Conservation (phyloP, 2,888 invertebrate genomes). For the Lysandra bellargus region DNA sequence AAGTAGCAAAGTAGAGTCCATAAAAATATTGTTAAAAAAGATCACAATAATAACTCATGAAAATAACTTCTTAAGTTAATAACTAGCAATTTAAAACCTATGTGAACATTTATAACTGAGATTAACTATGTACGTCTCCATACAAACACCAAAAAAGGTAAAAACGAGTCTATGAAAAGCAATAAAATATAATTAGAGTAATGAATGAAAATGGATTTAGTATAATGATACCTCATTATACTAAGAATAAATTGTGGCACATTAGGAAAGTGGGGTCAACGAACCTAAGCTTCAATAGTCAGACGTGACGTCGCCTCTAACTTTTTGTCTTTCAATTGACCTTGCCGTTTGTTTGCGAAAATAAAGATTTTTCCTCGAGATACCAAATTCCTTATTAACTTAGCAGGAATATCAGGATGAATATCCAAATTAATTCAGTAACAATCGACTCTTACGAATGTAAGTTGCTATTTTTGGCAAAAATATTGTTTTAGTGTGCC, state of each 20-base stretch:
- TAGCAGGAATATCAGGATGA: neutral
- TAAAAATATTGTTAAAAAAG: too few relatives aligned
- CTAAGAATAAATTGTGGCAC: slow-evolving; percentile 9
- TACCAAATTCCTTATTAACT: neutral
- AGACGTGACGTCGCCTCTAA: slow-evolving; percentile 37
- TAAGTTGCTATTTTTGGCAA: too few relatives aligned
- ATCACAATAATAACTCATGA: too few relatives aligned
- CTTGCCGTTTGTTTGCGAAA: slow-evolving; percentile 38
- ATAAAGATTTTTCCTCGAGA: slow-evolving; percentile 13
- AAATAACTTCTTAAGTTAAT: too few relatives aligned
- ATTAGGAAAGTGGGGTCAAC: neutral
- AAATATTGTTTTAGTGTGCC: too few relatives aligned
- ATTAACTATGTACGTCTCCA: neutral
- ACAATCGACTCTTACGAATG: too few relatives aligned
- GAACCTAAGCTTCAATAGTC: slow-evolving; percentile 9
- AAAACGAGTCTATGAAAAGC: neutral
- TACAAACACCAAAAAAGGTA: neutral
- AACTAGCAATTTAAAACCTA: neutral
- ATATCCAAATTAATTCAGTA: neutral
- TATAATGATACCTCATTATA: neutral
- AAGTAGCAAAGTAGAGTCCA: too few relatives aligned
- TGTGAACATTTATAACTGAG: neutral
- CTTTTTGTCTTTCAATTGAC: slow-evolving; percentile 33
- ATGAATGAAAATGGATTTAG: neutral
- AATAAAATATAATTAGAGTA: neutral